phyloP scores from a whole-genome alignment of 2,797 vertebrate genomes.

The Argyrosomus regius region DNA sequence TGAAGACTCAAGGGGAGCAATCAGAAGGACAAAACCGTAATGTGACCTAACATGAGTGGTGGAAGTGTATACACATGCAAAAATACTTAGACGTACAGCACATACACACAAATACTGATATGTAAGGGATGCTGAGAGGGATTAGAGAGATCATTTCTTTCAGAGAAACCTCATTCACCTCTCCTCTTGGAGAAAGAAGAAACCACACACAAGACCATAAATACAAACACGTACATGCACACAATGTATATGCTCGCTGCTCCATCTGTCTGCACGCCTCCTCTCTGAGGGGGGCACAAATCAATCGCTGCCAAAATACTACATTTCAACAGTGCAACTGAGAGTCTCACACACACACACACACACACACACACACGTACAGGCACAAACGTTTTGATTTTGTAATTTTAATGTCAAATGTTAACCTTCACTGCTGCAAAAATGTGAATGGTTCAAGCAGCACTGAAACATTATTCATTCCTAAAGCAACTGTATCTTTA shows the following conservation, averaged over 20 bases:
- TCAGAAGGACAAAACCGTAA: slow-evolving; percentile 68
- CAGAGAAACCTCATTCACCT: slow-evolving; percentile 41
- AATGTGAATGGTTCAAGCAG: slow-evolving; percentile 11
- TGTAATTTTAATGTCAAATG: slow-evolving; percentile 57
- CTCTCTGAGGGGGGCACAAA: slow-evolving; percentile 60
- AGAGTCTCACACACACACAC: slow-evolving; percentile 40
- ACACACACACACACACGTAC: slow-evolving; percentile 38
- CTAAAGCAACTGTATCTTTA: slow-evolving; percentile 40
- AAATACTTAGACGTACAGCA: slow-evolving; percentile 39
- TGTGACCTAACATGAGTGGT: slow-evolving; percentile 56
- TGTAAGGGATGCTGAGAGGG: slow-evolving; percentile 19
- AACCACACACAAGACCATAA: slow-evolving; percentile 26
- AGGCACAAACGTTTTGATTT: slow-evolving; percentile 35
- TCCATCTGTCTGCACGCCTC: slow-evolving; percentile 38
- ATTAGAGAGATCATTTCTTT: slow-evolving; percentile 34
- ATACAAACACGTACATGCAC: slow-evolving; percentile 32
- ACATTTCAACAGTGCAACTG: slow-evolving; percentile 34
- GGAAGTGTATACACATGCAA: slow-evolving; percentile 44
- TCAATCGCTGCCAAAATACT: slow-evolving; percentile 75
- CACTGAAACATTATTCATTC: slow-evolving; percentile 36
- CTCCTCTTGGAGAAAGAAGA: slow-evolving; percentile 31
- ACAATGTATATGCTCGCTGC: slow-evolving; percentile 39
- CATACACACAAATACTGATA: slow-evolving; percentile 25
- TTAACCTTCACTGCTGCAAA: slow-evolving; percentile 25
- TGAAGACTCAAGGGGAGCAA: slow-evolving; percentile 59